Evolutionary conservation across 2,797 vertebrate genomes (phyloP), one percentile per base, ranked within the genome.

Genomic region (Spondyliosoma cantharus): DNA sequence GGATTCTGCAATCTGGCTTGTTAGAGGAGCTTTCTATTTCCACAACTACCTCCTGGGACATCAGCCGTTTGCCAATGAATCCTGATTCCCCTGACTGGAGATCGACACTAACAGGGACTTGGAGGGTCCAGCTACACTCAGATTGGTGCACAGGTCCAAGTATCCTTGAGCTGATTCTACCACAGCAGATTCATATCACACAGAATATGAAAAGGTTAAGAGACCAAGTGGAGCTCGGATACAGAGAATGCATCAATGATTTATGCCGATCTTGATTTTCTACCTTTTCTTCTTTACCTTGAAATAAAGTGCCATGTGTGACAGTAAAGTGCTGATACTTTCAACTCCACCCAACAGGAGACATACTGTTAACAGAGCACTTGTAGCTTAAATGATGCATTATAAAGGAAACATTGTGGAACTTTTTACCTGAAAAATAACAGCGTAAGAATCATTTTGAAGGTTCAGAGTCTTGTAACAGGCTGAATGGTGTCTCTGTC

Each of bases 1-100:
- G 89, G 87, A 92, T 91, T 92, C 83, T 82, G 82, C 87, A 93
- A 92, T 92, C 92, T 90, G 87, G 87, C 88, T 90, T 90, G 87
- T 93, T 89, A 87, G 84, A 89, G 72, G 60, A 85, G 90, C 82
- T 90, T 92, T 92, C 88, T 81, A 90, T 91, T 92, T 90, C 84
- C 72, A 88, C 87, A 70, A 63, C 79, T 70, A 79, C 86, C 91
- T 91, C 92, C 83, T 76, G 91, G 90, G 90, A 93, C 60, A 58
- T 84, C 84, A 81, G 87, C 67, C 61, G 63, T 88, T 91, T 89
- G 84, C 84, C 86, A 87, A 84, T 95, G 96, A 91, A 88, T 89
- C 83, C 83, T 64, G 74, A 79, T 88, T 84, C 86, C 78, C 72
- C 57, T 62, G 76, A 82, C 74, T 66, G 25, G 56, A 88, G 73